These are phyloP conservation scores for Vespertilio murinus DNA, from an alignment of 2,797 vertebrate genomes.

Conservation along the genomic window DNA sequence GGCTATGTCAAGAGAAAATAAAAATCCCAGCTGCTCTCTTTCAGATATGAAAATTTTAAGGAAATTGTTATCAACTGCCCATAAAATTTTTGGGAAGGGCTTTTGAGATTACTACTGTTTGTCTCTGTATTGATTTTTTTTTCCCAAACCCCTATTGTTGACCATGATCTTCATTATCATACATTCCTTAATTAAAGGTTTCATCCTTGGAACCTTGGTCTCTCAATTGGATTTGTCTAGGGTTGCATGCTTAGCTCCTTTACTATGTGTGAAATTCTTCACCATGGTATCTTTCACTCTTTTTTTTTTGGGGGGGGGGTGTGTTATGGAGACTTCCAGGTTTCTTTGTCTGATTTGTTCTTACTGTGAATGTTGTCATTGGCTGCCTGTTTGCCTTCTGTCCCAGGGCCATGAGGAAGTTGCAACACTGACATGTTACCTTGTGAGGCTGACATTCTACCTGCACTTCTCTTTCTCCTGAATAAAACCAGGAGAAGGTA, in stretches of 20 bases:
- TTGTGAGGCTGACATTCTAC: not conserved
- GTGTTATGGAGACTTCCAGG: not conserved
- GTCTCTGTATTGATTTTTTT: not conserved
- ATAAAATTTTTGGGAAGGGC: not conserved
- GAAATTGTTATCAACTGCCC: not conserved
- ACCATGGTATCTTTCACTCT: not conserved
- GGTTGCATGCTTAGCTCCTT: not conserved
- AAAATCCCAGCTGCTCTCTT: not conserved
- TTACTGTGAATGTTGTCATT: accelerated
- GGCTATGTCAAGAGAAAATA: not conserved
- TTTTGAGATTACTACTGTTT: not conserved
- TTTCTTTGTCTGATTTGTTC: not conserved
- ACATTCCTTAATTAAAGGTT: not conserved
- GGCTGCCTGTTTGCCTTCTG: not conserved
- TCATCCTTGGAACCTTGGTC: not conserved
- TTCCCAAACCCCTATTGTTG: not conserved
- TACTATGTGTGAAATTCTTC: not conserved
- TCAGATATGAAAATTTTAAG: not conserved
- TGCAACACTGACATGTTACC: not conserved
- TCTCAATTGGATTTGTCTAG: not conserved
- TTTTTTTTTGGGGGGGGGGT: not conserved
- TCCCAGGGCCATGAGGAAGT: not conserved
- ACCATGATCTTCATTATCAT: not conserved
- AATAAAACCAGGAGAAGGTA: not conserved
- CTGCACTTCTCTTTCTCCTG: not conserved